These are phyloP conservation scores for Terrapene triunguis DNA, from an alignment of 2,113 vertebrate genomes.

Conservation along the genomic window DNA sequence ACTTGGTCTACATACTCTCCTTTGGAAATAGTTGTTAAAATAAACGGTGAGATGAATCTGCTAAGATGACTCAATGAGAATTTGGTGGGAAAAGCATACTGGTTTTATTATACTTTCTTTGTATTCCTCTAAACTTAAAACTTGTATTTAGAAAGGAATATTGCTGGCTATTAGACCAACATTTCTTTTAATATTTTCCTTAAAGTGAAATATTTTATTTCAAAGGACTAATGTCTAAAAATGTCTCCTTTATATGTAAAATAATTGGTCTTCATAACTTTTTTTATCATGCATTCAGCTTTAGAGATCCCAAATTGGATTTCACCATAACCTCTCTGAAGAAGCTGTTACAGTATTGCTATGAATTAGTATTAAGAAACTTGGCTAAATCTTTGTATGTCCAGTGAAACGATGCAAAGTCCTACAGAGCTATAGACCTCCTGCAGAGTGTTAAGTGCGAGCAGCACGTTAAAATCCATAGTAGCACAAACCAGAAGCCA, in stretches of 20 bases:
- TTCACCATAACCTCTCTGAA: neutral
- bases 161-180: neutral
- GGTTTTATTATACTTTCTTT: neutral
- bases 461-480: neutral
- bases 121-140: neutral
- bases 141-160: rapidly evolving
- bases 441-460: rapidly evolving
- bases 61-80: neutral
- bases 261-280: neutral
- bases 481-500: rapidly evolving
- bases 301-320: neutral
- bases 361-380: rapidly evolving
- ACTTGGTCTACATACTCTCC: neutral
- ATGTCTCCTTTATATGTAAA: neutral
- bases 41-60: neutral
- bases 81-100: neutral
- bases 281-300: neutral
- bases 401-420: neutral
- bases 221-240: neutral
- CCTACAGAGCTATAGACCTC: rapidly evolving
- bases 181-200: rapidly evolving
- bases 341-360: neutral
- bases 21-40: neutral
- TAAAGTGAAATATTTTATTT: neutral
- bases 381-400: neutral